Evolutionary conservation across 2,797 vertebrate species (phyloP).

Genomic region (Novumbra hubbsi): DNA sequence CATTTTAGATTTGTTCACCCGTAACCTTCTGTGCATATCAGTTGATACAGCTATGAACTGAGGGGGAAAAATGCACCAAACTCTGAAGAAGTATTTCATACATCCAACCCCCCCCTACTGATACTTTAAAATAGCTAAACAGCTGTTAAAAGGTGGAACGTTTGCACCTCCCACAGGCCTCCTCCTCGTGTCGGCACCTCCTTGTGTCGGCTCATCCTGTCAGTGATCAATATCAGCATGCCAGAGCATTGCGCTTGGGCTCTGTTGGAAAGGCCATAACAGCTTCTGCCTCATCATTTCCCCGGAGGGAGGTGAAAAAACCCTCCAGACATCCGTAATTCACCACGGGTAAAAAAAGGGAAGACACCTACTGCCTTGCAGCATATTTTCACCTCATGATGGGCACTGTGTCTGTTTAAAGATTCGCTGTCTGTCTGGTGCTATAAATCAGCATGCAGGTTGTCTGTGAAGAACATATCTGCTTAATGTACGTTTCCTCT

Average conservation of each 20-base stretch:
- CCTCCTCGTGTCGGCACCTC: slow-evolving; percentile 4
- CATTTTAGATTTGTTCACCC: not conserved
- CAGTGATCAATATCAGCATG: slow-evolving; percentile 23
- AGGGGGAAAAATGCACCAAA: not conserved
- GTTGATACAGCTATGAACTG: not conserved
- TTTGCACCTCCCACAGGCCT: slow-evolving; percentile 1
- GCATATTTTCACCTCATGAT: slow-evolving; percentile 12
- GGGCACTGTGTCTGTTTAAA: slow-evolving; percentile 1
- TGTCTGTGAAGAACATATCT: not conserved
- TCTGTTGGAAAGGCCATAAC: slow-evolving; percentile 1
- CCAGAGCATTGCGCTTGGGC: slow-evolving; percentile 7
- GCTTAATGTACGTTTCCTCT: not conserved
- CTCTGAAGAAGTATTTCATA: not conserved
- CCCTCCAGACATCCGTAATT: slow-evolving; percentile 7
- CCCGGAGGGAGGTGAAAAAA: not conserved
- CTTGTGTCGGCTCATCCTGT: slow-evolving; percentile 12
- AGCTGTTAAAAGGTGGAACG: not conserved
- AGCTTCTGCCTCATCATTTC: not conserved
- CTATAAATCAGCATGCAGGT: slow-evolving; percentile 3
- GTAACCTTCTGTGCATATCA: not conserved
- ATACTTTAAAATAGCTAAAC: not conserved
- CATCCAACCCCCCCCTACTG: not conserved
- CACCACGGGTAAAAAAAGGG: not conserved
- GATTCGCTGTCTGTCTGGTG: not conserved
- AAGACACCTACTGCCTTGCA: slow-evolving; percentile 4